Conservation (phyloP, 2,113 vertebrate species). For the Campylomormyrus tamandua region DNA sequence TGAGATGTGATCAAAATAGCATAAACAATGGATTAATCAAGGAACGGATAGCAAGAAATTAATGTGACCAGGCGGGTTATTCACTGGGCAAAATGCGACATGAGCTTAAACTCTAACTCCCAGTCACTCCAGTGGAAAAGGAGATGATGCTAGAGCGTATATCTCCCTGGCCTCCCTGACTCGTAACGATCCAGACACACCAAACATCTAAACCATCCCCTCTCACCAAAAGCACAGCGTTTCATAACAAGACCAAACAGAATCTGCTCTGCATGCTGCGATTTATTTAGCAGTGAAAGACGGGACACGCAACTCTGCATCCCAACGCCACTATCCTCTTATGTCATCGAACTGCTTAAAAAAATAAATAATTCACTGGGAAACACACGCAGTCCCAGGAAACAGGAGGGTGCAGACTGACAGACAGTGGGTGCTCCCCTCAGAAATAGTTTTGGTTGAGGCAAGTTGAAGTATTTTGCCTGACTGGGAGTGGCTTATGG, state of each 20-base stretch:
- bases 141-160: neutral
- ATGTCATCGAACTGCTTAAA: slow-evolving; percentile 40
- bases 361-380: neutral
- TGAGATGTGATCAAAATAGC: neutral
- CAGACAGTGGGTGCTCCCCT: neutral
- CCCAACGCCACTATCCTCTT: slow-evolving; percentile 37
- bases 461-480: neutral
- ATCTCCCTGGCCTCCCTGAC: neutral
- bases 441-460: neutral
- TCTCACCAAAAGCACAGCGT: slow-evolving; percentile 28
- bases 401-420: slow-evolving; percentile 15
- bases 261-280: slow-evolving; percentile 16
- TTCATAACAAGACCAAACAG: slow-evolving; percentile 51
- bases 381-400: slow-evolving; percentile 13
- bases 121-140: neutral
- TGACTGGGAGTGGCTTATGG: neutral
- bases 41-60: neutral
- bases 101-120: neutral
- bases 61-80: neutral
- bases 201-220: slow-evolving; percentile 37
- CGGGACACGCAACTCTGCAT: slow-evolving; percentile 36
- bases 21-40: neutral
- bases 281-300: slow-evolving; percentile 45
- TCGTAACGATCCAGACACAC: neutral
- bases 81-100: neutral